Evolutionary conservation across 2,113 vertebrate species (phyloP), one percentile per base, ranked within the genome.

Genomic region (Arizona elegans): DNA sequence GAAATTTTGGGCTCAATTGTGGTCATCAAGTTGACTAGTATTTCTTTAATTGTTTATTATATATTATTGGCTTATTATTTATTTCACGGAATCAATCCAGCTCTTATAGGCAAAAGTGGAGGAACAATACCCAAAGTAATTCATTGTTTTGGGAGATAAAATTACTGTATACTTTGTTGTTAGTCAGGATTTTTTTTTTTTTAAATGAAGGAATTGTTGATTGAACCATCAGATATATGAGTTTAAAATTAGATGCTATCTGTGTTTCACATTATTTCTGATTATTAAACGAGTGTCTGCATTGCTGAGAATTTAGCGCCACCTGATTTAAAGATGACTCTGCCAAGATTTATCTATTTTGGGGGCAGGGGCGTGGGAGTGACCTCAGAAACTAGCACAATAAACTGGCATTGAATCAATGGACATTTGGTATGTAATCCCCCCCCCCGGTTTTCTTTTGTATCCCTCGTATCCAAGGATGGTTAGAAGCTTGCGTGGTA

Each of bases 231-330:
- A 89, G 88, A 87, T 86, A 88, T 33, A 26, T 50, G 56, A 89
- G 58, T 95, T 95, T 70, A 0, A 92, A 94, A 93, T 95, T 54
- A 91, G 94, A 94, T 33, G 7, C 95, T 95, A 89, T 55, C 92
- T 55, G 92, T 93, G 90, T 91, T 95, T 93, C 38, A 3, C 24
- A 93, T 91, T 62, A 90, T 94, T 91, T 94, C 88, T 75, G 3
- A 53, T 65, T 9, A 53, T 47, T 96, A 91, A 19, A 92, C 43
- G 43, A 55, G 47, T 90, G 75, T 50, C 86, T 88, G 59, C 7
- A 19, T 88, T 70, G 87, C n/a, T 54, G 47, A 55, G 91, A 47
- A 81, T 43, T 81, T 21, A 81, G 17, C 3, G 17, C 33, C 75
- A 43, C 33, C 33, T 81, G 75, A 81, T 81, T 81, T 8, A 81